These are phyloP conservation scores for Bombyx mori DNA, from an alignment of 1,140 invertebrate genomes.

Conservation along the genomic window DNA sequence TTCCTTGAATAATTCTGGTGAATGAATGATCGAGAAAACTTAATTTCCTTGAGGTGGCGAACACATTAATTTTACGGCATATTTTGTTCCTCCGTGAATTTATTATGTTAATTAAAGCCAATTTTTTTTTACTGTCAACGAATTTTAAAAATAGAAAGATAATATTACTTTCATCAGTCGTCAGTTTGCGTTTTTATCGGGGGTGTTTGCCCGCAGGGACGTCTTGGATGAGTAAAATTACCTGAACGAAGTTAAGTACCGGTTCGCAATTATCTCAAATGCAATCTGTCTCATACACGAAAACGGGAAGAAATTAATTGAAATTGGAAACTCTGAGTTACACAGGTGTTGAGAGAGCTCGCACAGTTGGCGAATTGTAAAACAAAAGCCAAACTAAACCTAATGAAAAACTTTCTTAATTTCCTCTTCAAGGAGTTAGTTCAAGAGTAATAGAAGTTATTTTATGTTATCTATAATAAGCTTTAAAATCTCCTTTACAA, in stretches of 20 bases:
- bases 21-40: too few relatives aligned
- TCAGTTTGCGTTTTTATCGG: too few relatives aligned
- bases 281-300: slow-evolving; percentile 5
- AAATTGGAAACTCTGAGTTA: neutral
- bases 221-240: slow-evolving; percentile 24
- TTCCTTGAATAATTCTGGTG: too few relatives aligned
- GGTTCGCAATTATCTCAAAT: slow-evolving; percentile 22
- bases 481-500: neutral
- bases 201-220: too few relatives aligned
- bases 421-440: slow-evolving; percentile 3
- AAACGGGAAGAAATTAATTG: neutral
- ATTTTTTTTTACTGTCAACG: too few relatives aligned
- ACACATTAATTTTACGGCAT: too few relatives aligned
- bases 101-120: too few relatives aligned
- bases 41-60: too few relatives aligned
- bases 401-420: slow-evolving; percentile 6
- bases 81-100: too few relatives aligned
- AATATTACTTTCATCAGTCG: too few relatives aligned
- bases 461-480: neutral
- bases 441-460: neutral
- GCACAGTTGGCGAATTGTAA: neutral
- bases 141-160: too few relatives aligned
- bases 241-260: slow-evolving; percentile 25
- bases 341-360: slow-evolving; percentile 1
- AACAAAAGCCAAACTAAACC: slow-evolving; percentile 1